phyloP scores from a whole-genome alignment of 2,113 vertebrate genomes.

The Microcebus ravelobensis region DNA sequence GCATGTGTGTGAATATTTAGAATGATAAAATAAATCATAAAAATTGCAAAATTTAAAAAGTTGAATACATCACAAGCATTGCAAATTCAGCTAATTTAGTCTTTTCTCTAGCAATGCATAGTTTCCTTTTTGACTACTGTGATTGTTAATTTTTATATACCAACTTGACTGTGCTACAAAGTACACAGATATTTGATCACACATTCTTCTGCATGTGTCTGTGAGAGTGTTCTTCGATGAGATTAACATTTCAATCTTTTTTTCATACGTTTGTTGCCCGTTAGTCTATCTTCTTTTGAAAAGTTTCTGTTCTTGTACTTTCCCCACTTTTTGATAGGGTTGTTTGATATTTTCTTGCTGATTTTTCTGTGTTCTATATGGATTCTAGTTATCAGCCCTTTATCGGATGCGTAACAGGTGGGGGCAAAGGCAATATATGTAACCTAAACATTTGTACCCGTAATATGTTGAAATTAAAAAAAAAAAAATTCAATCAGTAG shows the following conservation, averaged over 20 bases:
- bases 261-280: too few relatives aligned
- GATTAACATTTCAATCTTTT: background rate
- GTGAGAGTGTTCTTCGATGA: background rate
- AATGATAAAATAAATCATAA: constrained; percentile 1
- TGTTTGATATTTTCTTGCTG: too few relatives aligned
- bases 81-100: background rate
- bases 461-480: too few relatives aligned
- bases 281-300: too few relatives aligned
- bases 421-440: too few relatives aligned
- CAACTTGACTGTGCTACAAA: background rate
- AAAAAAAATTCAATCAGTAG: background rate
- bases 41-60: background rate
- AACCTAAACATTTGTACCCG: too few relatives aligned
- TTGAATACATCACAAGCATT: background rate
- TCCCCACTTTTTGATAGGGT: too few relatives aligned
- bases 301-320: too few relatives aligned
- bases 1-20: background rate
- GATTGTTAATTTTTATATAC: background rate
- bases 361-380: too few relatives aligned
- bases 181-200: background rate
- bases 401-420: too few relatives aligned
- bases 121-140: background rate
- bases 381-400: too few relatives aligned
- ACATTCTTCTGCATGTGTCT: background rate
- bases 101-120: background rate